These are phyloP conservation scores for Malaclemys terrapin DNA, from an alignment of 2,113 vertebrate genomes.

Conservation along the genomic window DNA sequence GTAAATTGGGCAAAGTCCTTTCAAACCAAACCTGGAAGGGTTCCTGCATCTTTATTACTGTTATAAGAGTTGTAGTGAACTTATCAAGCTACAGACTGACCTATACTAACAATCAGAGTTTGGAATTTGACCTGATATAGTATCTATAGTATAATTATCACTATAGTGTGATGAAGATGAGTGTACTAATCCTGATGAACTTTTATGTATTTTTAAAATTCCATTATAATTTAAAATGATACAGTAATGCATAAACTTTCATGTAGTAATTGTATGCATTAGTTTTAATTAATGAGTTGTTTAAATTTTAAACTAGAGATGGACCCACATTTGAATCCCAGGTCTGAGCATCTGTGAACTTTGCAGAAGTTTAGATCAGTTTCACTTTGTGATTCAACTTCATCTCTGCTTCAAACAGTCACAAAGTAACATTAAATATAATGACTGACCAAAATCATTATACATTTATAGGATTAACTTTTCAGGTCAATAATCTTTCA, in stretches of 20 bases:
- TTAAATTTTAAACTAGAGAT: background rate
- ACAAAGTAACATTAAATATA: background rate
- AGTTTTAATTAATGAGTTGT: conserved; percentile 12
- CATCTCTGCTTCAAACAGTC: background rate
- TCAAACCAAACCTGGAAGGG: background rate
- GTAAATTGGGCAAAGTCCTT: background rate
- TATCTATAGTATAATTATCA: background rate
- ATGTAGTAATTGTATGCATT: background rate
- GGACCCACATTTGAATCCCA: background rate
- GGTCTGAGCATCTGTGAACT: background rate
- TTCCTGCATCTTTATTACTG: background rate
- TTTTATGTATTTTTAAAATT: background rate
- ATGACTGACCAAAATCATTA: conserved; percentile 25
- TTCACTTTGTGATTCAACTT: background rate
- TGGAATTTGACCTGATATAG: background rate
- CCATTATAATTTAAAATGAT: background rate
- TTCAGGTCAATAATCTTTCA: conserved; percentile 51
- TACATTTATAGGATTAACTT: conserved; percentile 14
- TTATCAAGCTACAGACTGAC: background rate
- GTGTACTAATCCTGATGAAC: background rate
- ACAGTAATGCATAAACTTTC: background rate
- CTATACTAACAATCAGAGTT: background rate
- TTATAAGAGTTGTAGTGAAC: background rate
- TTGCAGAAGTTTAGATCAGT: background rate
- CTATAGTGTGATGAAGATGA: background rate